Evolutionary conservation across 2,797 vertebrate genomes (phyloP), one percentile per base, ranked within the genome.

Genomic region (Syngnathus acus): DNA sequence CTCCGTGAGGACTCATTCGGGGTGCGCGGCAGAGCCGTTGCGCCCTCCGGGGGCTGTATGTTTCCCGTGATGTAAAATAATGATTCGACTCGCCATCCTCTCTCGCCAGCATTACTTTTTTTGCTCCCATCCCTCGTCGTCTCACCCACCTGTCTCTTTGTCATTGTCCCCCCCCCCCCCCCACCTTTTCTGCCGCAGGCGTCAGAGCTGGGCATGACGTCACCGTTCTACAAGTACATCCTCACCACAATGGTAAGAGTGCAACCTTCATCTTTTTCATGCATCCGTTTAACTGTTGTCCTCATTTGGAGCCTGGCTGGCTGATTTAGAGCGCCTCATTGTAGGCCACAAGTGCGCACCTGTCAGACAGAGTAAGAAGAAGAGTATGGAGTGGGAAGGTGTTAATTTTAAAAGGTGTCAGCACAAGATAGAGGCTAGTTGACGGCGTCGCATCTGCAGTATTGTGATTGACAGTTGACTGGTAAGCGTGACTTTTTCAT

Each of bases 141-240:
- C 47, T 45, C 66, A 42, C 68, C 66, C 58, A 66, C 61, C 40
- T 37, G 37, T 37, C 43, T 65, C 37, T 37, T 47, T 65, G 71
- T 78, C 65, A 47, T 65, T 68, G 62, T 55, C 66, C 68, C 64
- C 67, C 59, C 16, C 32, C 71, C 39, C 66, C 48, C 45, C 32
- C 70, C 37, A 67, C 55, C 68, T 47, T 71, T 68, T 80, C 57
- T 77, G 78, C 69, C 72, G 51, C 84, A 94, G 93, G 93, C 94
- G 5, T 93, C 94, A 0, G 94, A 95, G 85, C 79, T 95, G 67
- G 93, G 94, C 71, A 95, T 95, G 94, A 94, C 93, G 13, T 94
- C 94, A 70, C 91, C 93, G 0, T 94, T 94, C 91, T 95, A 95
- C 87, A 94, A 94, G 84, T 95, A 95, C 88, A 95, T 95, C 89